Percentiles rank a stretch among this genome's conserved stretches.
Evolutionary conservation across 37 sponge, comb jelly and placozoan species (phyloP).

Genomic region (Haliclona indistincta): DNA sequence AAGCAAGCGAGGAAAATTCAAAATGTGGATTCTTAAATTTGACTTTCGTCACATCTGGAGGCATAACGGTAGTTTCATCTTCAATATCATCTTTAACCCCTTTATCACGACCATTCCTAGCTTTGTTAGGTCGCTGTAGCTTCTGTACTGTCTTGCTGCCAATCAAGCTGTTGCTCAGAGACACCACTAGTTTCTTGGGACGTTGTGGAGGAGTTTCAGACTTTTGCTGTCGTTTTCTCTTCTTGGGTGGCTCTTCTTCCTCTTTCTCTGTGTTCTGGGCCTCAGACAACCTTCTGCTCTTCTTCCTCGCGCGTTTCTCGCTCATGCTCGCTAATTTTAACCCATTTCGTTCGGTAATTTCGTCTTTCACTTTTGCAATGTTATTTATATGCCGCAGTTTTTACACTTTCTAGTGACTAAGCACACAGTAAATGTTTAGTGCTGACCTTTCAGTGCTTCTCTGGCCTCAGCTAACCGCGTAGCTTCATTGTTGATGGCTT

Average conservation of each 20-base stretch:
- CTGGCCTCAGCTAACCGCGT: constrained; percentile 55
- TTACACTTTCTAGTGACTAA: neutral
- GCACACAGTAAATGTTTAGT: neutral
- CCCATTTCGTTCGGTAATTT: too few relatives aligned
- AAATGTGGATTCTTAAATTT: neutral
- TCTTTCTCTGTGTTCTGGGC: constrained; percentile 1
- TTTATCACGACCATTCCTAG: too few relatives aligned
- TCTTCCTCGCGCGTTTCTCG: neutral
- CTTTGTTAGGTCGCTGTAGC: neutral
- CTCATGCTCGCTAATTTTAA: neutral
- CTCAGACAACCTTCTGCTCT: constrained; percentile 10
- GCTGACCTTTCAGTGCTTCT: constrained; percentile 71
- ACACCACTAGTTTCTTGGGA: neutral
- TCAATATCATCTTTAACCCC: neutral
- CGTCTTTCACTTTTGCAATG: too few relatives aligned
- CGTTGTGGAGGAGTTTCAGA: neutral
- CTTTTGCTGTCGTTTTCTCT: neutral
- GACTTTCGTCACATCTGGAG: neutral
- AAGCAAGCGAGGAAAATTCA: constrained; percentile 35
- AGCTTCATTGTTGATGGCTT: constrained; percentile 2
- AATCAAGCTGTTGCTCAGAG: neutral
- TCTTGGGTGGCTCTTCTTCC: neutral
- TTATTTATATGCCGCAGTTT: too few relatives aligned
- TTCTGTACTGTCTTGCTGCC: neutral
- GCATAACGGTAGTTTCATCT: neutral